Conservation (phyloP, 2,113 vertebrate genomes). For the Amblyornis subalaris region DNA sequence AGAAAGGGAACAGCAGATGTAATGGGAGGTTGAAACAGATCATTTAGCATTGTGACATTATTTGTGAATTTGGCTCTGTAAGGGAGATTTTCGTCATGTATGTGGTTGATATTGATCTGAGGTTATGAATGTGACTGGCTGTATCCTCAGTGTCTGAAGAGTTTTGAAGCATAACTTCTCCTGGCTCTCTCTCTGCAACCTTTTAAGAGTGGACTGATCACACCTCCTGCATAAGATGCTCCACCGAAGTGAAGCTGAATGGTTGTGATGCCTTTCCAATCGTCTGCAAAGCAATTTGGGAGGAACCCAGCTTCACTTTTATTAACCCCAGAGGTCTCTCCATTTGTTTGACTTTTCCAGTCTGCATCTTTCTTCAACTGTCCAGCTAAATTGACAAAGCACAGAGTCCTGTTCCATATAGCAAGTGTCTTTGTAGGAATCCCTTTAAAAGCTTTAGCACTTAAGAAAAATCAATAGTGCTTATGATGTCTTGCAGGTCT, state of each 20-base stretch:
- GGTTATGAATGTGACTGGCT: not conserved
- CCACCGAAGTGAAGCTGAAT: slow-evolving; percentile 22
- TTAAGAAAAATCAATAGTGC: slow-evolving; percentile 73
- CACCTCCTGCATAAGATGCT: not conserved
- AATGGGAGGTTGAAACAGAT: slow-evolving; percentile 26
- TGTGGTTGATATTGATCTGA: slow-evolving; percentile 5
- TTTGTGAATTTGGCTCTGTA: slow-evolving; percentile 34
- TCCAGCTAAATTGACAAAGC: slow-evolving; percentile 57
- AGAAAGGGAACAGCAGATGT: not conserved
- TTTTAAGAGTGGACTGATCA: slow-evolving; percentile 24
- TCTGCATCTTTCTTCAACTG: slow-evolving; percentile 33
- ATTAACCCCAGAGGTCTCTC: slow-evolving; percentile 58
- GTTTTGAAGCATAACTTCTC: slow-evolving; percentile 28
- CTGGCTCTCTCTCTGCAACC: not conserved
- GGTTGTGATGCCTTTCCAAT: slow-evolving; percentile 44
- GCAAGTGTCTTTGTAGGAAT: slow-evolving; percentile 38
- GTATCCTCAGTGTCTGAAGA: not conserved
- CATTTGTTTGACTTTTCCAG: slow-evolving; percentile 58
- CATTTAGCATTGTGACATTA: slow-evolving; percentile 44
- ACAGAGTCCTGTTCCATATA: not conserved
- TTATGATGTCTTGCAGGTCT: slow-evolving; percentile 57
- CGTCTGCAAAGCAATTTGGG: slow-evolving; percentile 37
- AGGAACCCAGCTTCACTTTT: slow-evolving; percentile 46
- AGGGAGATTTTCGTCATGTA: slow-evolving; percentile 16
- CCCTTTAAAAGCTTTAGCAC: slow-evolving; percentile 70